These are phyloP conservation scores for Seira musarum DNA, from an alignment of 2,888 invertebrate genomes.

Conservation along the genomic window DNA sequence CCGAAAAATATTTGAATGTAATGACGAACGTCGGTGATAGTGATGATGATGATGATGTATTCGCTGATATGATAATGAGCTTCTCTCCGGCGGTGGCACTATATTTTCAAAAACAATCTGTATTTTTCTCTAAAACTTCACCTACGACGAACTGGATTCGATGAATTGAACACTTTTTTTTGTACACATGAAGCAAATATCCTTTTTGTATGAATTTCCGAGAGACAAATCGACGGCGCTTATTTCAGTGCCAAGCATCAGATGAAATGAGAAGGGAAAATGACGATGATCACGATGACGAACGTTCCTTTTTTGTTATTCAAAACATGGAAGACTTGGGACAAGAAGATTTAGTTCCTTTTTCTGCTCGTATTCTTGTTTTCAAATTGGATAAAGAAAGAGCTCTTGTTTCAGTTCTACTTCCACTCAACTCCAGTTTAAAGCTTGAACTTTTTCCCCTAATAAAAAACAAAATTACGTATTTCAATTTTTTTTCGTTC, in stretches of 20 bases:
- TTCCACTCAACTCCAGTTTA: too few species aligned
- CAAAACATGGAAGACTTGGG: too few species aligned
- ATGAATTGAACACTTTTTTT: constrained; percentile 3
- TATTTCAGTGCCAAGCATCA: too few species aligned
- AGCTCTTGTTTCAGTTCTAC: constrained; percentile 9
- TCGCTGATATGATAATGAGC: constrained; percentile 53
- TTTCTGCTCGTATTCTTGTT: constrained; percentile 24
- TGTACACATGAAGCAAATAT: constrained; percentile 1
- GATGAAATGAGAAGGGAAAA: too few species aligned
- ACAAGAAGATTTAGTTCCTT: not conserved
- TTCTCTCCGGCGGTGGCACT: constrained; percentile 5
- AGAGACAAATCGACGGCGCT: too few species aligned
- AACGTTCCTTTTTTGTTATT: too few species aligned
- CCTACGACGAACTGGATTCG: not conserved
- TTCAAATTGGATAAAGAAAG: constrained; percentile 22
- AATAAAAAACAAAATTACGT: not conserved
- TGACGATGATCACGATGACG: too few species aligned
- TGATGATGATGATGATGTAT: too few species aligned
- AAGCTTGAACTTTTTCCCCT: constrained; percentile 13
- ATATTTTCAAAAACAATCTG: not conserved
- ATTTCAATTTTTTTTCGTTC: not conserved
- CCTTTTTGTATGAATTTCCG: too few species aligned
- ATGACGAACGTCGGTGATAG: constrained; percentile 26
- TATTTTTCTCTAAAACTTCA: constrained; percentile 7
- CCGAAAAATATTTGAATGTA: constrained; percentile 14